Evolutionary conservation across 2,888 invertebrate species (phyloP).

Genomic region (Muscina levida): DNA sequence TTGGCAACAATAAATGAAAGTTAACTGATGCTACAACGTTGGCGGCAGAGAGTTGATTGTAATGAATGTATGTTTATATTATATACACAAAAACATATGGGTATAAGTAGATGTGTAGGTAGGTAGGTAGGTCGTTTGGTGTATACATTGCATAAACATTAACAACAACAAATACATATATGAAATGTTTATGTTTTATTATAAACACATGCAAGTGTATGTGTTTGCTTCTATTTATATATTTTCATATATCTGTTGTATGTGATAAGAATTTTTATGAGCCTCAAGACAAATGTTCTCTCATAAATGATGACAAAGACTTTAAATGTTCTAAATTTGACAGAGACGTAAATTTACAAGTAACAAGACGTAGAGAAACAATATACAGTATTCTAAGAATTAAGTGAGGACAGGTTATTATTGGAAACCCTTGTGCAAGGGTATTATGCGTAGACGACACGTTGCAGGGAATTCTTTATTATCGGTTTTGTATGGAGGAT

Average conservation of each 20-base stretch:
- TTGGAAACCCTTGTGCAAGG: no score
- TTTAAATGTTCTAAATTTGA: not conserved
- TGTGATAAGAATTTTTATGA: slow-evolving; percentile 38
- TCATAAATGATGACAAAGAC: not conserved
- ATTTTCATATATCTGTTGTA: slow-evolving; percentile 19
- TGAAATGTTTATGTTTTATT: slow-evolving; percentile 40
- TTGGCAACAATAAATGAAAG: slow-evolving; percentile 18
- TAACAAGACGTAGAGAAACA: no score
- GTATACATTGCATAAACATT: no score
- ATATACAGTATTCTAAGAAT: no score
- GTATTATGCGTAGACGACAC: no score
- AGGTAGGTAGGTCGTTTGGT: no score
- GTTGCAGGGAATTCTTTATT: no score
- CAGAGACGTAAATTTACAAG: not conserved
- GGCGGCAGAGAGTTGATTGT: not conserved
- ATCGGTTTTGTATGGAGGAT: no score
- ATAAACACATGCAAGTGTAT: not conserved
- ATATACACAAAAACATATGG: no score
- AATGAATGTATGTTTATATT: not conserved
- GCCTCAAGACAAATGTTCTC: slow-evolving; percentile 15
- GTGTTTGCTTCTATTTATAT: slow-evolving; percentile 26
- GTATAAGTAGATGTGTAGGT: no score
- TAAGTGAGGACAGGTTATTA: no score
- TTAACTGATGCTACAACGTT: slow-evolving; percentile 10
- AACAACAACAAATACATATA: no score